phyloP scores from a whole-genome alignment of 2,888 invertebrate genomes.

The Caenorhabditis drosophilae region DNA sequence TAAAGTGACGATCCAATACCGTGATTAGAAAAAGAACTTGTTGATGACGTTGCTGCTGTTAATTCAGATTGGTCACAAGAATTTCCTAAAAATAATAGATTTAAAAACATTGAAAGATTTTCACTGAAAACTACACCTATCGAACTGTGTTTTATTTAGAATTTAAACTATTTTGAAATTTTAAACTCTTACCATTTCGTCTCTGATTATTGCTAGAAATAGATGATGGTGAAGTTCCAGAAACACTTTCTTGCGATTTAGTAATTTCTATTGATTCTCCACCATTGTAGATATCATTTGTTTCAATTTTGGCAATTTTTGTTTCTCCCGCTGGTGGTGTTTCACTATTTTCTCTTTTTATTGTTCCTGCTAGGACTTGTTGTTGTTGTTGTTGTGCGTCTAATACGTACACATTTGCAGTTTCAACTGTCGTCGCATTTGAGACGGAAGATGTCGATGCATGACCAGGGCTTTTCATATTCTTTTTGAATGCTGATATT shows the following conservation, averaged over 20 bases:
- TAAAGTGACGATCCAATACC: too few relatives aligned
- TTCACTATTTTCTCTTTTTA: slow-evolving; percentile 5
- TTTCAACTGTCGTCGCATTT: neutral
- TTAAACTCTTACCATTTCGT: neutral
- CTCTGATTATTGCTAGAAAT: neutral
- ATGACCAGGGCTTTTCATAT: slow-evolving; percentile 32
- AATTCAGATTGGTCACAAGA: too few relatives aligned
- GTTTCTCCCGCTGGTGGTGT: slow-evolving; percentile 7
- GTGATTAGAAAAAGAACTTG: too few relatives aligned
- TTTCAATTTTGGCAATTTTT: slow-evolving; percentile 5
- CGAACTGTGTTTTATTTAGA: too few relatives aligned
- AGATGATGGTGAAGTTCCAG: slow-evolving; percentile 21
- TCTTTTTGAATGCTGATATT: too few relatives aligned
- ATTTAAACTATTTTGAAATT: neutral
- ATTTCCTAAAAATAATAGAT: too few relatives aligned
- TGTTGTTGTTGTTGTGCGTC: too few relatives aligned
- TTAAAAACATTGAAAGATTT: too few relatives aligned
- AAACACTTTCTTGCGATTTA: slow-evolving; percentile 12
- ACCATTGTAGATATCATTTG: neutral
- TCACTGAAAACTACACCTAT: too few relatives aligned
- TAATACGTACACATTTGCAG: neutral
- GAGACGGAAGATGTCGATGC: slow-evolving; percentile 3
- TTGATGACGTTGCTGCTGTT: too few relatives aligned
- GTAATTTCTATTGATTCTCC: slow-evolving; percentile 9
- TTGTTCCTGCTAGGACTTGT: neutral